These are phyloP conservation scores for Cyclophora albipunctata DNA, from an alignment of 2,888 invertebrate genomes.

Conservation along the genomic window DNA sequence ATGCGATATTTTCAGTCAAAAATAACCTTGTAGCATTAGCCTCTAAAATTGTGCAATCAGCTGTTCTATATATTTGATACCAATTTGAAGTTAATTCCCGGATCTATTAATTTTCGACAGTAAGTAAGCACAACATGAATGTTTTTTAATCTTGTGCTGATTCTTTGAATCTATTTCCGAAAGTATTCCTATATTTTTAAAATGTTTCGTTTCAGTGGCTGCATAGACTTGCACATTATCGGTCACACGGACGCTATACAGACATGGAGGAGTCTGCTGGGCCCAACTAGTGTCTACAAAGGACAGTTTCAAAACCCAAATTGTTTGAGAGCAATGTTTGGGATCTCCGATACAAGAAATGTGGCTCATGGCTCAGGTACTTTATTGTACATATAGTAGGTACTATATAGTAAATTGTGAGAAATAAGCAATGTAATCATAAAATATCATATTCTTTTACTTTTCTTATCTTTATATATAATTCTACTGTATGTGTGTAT, in stretches of 20 bases:
- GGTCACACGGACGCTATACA: slow-evolving; percentile 84
- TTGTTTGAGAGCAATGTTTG: slow-evolving; percentile 87
- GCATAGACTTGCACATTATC: slow-evolving; percentile 86
- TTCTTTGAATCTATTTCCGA: not conserved
- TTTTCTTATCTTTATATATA: no score
- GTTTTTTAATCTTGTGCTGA: not conserved
- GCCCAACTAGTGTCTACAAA: slow-evolving; percentile 91
- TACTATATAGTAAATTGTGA: no score
- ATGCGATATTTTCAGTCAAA: slow-evolving; percentile 3
- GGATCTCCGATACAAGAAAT: slow-evolving; percentile 95
- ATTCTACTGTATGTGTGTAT: no score
- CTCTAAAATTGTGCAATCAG: no score
- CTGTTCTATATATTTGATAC: no score
- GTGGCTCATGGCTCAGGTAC: slow-evolving; percentile 91
- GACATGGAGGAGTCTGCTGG: slow-evolving; percentile 89
- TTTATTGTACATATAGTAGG: no score
- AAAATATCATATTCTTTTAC: not conserved
- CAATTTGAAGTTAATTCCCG: no score
- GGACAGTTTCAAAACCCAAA: slow-evolving; percentile 86
- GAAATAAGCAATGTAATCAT: slow-evolving; percentile 48
- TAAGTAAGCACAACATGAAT: not conserved
- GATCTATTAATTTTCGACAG: no score
- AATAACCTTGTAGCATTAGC: not conserved
- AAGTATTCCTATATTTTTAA: no score
- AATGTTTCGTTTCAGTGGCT: slow-evolving; percentile 79